Evolutionary conservation across 2,113 vertebrate genomes (phyloP).

Genomic region (Paralichthys olivaceus): DNA sequence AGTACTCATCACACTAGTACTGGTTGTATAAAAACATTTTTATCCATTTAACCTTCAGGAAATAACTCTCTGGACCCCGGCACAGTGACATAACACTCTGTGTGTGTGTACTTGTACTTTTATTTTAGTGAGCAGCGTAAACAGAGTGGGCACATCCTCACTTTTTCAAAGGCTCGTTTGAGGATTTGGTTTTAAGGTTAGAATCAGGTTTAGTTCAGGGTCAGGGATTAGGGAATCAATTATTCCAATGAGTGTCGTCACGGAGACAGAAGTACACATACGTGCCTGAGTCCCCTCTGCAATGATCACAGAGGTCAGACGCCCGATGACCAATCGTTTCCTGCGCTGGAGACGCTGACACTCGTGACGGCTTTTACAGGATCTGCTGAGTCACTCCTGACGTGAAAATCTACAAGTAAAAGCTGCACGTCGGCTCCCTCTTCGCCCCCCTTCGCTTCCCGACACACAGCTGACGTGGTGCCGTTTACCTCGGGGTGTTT

Average conservation of each 20-base stretch:
- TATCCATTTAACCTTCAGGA: neutral
- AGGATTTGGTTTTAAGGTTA: too few species aligned
- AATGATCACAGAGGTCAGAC: constrained; percentile 7
- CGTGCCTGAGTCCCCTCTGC: neutral
- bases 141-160: too few species aligned
- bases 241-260: neutral
- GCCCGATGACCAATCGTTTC: neutral
- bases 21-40: neutral
- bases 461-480: too few species aligned
- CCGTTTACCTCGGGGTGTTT: constrained; percentile 55
- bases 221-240: too few species aligned
- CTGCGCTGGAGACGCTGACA: too few species aligned
- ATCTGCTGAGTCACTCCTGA: too few species aligned
- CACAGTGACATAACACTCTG: constrained; percentile 7
- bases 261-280: neutral
- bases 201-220: too few species aligned
- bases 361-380: too few species aligned
- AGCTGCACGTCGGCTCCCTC: neutral
- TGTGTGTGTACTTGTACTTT: neutral
- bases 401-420: neutral
- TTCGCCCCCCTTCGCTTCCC: too few species aligned
- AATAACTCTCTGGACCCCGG: neutral
- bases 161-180: too few species aligned
- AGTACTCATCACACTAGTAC: too few species aligned
- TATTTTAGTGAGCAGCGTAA: too few species aligned